phyloP scores from a whole-genome alignment of 53 echinoderm and acorn worm species.

The Mesocentrotus franciscanus region DNA sequence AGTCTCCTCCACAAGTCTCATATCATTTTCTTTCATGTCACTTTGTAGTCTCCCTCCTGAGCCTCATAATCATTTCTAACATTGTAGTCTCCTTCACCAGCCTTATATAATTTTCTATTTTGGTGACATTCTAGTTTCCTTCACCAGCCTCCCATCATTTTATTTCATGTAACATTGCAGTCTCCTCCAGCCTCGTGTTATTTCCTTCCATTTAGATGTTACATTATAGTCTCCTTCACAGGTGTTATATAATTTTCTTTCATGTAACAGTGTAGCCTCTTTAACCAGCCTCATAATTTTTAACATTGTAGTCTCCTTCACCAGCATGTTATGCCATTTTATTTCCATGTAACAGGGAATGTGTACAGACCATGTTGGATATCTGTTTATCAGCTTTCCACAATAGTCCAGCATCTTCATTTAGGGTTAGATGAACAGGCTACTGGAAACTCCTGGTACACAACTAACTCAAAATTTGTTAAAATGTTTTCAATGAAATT shows the following conservation, averaged over 20 bases:
- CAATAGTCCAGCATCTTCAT: constrained; percentile 1
- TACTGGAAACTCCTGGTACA: neutral
- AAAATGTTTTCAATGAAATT: neutral
- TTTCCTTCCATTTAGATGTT: too few species aligned
- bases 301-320: neutral
- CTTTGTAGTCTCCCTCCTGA: neutral
- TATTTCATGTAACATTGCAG: too few species aligned
- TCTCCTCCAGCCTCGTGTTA: too few species aligned
- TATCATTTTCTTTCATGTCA: neutral
- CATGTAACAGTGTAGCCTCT: neutral
- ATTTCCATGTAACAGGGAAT: neutral
- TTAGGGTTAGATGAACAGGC: constrained; percentile 19
- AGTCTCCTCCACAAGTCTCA: neutral
- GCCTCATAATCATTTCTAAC: neutral
- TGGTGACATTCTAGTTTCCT: too few species aligned
- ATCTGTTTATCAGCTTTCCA: constrained; percentile 23
- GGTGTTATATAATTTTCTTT: neutral
- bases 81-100: neutral
- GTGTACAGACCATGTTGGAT: neutral
- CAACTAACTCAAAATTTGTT: neutral
- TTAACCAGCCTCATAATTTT: too few species aligned
- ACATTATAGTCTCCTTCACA: too few species aligned
- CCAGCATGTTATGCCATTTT: neutral
- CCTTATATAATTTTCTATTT: too few species aligned
- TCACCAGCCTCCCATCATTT: too few species aligned